Base-by-base conservation (phyloP, 2,113 vertebrate genomes). In the Ramphastos sulfuratus region DNA sequence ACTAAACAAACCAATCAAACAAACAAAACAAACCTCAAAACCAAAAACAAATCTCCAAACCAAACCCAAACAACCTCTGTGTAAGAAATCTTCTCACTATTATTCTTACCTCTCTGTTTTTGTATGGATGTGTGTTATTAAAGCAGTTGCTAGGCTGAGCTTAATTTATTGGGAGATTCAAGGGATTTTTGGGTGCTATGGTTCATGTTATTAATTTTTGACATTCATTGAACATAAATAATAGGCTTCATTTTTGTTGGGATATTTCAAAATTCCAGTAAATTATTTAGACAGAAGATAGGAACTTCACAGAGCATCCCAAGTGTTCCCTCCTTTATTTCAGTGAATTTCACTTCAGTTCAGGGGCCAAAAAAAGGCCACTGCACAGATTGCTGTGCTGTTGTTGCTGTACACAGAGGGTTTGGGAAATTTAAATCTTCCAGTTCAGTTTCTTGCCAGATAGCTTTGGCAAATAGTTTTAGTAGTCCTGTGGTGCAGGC, bases 111-210 rank as follows among this genome's bases (percentile, higher is more conserved):
- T n/a, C 3, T 17, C 2, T 58, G 8, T 21, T 42, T 65, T 66
- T 72, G 12, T 12, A 39, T 11, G 12, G 9, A 42, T 13, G 1
- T 35, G 5, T 63, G 6, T 25, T 73, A 30, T 65, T 23, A 82
- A 42, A 83, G 23, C 6, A 64, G 19, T 61, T 71, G 6, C 71
- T 70, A 59, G 24, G 27, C 30, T 30, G 10, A 71, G 14, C 6
- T 39, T 61, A 78, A 60, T 28, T 72, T 59, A 12, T 4, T 33
- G 4, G 25, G 15, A 14, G 5, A 60, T 71, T 71, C 37, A 31
- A 48, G 4, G 4, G 0, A 0, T 18, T 89, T 83, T 73, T 11
- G 7, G 1, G 4, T 76, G 15, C 4, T 65, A 18, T 39, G 44
- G 14, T 65, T 90, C 48, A 58, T 7, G 1, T 55, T 55, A 60